Conservation (phyloP, 2,797 vertebrate species). For the Gymnoscopelus braueri region DNA sequence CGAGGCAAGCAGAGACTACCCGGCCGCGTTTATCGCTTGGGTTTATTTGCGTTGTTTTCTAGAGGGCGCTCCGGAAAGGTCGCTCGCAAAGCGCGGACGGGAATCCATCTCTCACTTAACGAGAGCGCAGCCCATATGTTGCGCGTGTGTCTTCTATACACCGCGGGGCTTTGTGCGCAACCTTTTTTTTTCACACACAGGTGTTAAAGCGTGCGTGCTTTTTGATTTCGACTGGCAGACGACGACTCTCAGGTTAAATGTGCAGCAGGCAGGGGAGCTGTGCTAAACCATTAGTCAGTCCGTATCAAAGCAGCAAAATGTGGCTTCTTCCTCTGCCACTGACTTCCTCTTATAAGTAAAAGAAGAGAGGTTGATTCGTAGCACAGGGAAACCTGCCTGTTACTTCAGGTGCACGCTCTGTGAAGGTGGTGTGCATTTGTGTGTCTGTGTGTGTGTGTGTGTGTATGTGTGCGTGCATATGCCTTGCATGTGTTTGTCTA, state of each 20-base stretch:
- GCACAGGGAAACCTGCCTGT: constrained; percentile 5
- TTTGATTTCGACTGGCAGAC: constrained; percentile 27
- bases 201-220: constrained; percentile 9
- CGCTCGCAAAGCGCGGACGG: constrained; percentile 13
- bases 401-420: not conserved
- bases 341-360: constrained; percentile 11
- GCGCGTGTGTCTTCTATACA: constrained; percentile 11
- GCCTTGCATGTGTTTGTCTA: too few relatives aligned
- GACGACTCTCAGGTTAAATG: constrained; percentile 7
- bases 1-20: constrained; percentile 54
- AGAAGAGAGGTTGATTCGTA: constrained; percentile 5
- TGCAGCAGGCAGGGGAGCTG: constrained; percentile 24
- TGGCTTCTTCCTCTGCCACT: constrained; percentile 5
- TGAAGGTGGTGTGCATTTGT: not conserved
- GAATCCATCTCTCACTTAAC: constrained; percentile 22
- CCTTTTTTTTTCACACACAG: not conserved
- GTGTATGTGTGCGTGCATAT: not conserved
- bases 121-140: constrained; percentile 10
- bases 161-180: not conserved
- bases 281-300: constrained; percentile 7
- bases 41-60: constrained; percentile 56
- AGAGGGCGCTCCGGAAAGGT: constrained; percentile 22
- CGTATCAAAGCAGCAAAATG: constrained; percentile 10
- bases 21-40: constrained; percentile 59
- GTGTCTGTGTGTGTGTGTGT: not conserved